Evolutionary conservation across 92 coral and sea anemone species (phyloP), one percentile per base, ranked within the genome.

Genomic region (Isaurus tuberculatus): DNA sequence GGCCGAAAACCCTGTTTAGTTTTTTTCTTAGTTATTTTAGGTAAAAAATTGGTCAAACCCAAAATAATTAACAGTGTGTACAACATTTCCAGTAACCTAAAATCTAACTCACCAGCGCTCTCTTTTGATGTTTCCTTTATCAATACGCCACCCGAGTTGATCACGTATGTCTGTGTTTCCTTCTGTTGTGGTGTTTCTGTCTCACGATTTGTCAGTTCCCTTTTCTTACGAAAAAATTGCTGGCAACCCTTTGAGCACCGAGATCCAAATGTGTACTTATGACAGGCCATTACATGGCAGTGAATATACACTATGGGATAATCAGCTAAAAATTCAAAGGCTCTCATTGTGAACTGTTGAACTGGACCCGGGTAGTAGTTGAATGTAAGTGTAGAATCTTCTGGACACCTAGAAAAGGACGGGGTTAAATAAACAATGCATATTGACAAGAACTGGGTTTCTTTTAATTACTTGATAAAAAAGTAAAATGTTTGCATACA

Each of bases 191-290:
- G 53, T 27, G 28, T 51, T 5, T 61, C 70, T 29, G 64, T 36
- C 36, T 46, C 42, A 3, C 70, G 86, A 2, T 8, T 55, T 2
- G 81, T 22, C 46, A 75, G 49, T 57, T 51, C 73, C 11, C 64
- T 80, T n/a, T 71, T 71, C 57, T 71, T 71, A 29, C 89, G 84
- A 55, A 26, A 32, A 11, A 0, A 75, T 16, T 85, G 89, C 84
- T 79, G 81, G 64, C 89, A 85, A 32, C 89, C 89, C 84, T 42
- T 73, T 46, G 72, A 72, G 70, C 88, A 85, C 65, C 88, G 83
- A 6, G 88, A 85, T 0, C 84, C 69, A 15, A 60, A 69, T 17
- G 88, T 85, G 57, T 85, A 30, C 4, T 30, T 72, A 75, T 85
- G 88, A 31, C 88, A 85, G 33, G 88, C 88, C 75, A 85, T 33